Evolutionary conservation across 1,140 invertebrate species (phyloP), one percentile per base, ranked within the genome.

Genomic region (Lordiphosa collinella): DNA sequence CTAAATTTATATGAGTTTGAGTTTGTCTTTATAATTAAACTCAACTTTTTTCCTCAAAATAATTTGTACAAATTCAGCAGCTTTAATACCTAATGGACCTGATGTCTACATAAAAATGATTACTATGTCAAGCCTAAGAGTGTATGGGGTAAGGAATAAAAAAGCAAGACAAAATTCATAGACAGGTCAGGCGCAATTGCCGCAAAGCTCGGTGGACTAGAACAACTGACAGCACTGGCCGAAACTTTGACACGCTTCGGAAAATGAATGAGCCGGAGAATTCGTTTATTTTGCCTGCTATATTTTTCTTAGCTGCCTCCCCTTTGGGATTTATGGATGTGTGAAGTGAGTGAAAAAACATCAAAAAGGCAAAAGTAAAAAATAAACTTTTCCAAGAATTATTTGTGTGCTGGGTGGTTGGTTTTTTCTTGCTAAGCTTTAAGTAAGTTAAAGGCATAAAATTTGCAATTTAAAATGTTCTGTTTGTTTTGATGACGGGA

Each of bases 181-280:
- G 14, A 18, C 38, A 14, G 7, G 6, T 10, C 18, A 18, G n/a
- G 14, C 43, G 50, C 44, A 60, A 51, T 37, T 13, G 36, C 25
- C 32, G 10, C 35, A 47, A 48, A 40, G 35, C 62, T 61, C 58
- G n/a, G 12, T 41, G 63, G 63, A 62, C 43, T 66, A 35, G 29
- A 44, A 48, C 43, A 55, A 55, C 46, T 66, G 63, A 65, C 62
- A 61, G 50, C 34, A 43, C 11, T 37, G 44, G 50, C 44, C 46
- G 38, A 49, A 66, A 61, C 43, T 66, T 66, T 55, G 50, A 55
- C 62, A 61, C 57, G 44, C 57, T 13, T 29, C 29, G 16, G 22
- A 44, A 25, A 25, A 44, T 44, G 41, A 25, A 44, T 44, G 41
- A 25, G 41, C 41, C 22, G 1, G 40, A 25, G 40, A 43, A 43